Conservation (phyloP, 2,888 invertebrate species). For the Hybos culiciformis region DNA sequence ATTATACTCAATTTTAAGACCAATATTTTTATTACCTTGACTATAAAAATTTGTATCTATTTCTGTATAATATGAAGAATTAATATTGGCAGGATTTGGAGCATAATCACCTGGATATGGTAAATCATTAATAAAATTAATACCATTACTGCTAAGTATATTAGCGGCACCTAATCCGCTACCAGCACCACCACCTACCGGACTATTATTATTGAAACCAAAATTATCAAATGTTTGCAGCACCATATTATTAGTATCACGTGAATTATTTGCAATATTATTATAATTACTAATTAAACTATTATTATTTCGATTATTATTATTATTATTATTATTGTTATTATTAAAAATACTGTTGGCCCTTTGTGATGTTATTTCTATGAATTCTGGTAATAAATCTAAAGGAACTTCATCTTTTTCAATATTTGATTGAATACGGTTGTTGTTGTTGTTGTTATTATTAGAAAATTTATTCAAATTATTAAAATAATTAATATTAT, state of each 20-base stretch:
- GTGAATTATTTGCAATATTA: not conserved
- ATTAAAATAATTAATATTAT: not conserved
- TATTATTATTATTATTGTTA: not conserved
- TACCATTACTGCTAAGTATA: constrained; percentile 22
- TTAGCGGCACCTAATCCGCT: constrained; percentile 27
- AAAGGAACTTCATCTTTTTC: not conserved
- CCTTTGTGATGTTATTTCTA: not conserved
- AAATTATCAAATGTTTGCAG: constrained; percentile 33
- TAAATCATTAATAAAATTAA: constrained; percentile 22
- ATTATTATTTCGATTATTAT: not conserved
- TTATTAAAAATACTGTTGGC: not conserved
- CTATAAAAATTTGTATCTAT: constrained; percentile 35
- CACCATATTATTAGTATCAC: constrained; percentile 23
- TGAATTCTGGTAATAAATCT: not conserved
- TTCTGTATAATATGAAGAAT: constrained; percentile 29
- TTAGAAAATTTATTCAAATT: not conserved
- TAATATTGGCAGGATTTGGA: constrained; percentile 20
- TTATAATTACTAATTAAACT: not conserved
- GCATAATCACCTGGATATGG: constrained; percentile 31
- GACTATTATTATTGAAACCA: constrained; percentile 21
- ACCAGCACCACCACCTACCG: constrained; percentile 20
- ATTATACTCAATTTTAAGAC: too few species aligned
- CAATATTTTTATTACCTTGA: constrained; percentile 23
- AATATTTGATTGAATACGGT: not conserved
- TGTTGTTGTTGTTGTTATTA: not conserved